Conservation (phyloP, 2,888 invertebrate species). For the Acleris literana region DNA sequence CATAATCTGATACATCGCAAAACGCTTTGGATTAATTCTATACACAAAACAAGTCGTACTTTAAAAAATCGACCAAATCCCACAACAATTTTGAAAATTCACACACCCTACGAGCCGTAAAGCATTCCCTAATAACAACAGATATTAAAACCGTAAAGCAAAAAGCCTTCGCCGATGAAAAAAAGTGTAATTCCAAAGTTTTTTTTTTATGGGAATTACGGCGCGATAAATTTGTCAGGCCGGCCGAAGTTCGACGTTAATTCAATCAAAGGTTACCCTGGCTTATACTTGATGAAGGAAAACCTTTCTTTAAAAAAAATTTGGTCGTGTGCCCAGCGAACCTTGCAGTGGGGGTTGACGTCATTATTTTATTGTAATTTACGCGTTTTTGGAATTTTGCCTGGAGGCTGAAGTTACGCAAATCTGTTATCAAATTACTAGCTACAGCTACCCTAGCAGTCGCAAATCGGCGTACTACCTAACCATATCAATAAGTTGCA, state of each 20-base stretch:
- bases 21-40: no score
- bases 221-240: constrained; percentile 74
- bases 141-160: constrained; percentile 57
- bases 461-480: no score
- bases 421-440: background rate
- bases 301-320: constrained; percentile 44
- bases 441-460: background rate
- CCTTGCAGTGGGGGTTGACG: constrained; percentile 26
- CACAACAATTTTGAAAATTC: constrained; percentile 8
- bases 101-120: constrained; percentile 36
- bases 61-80: background rate
- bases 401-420: constrained; percentile 8
- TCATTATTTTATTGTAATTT: constrained; percentile 34
- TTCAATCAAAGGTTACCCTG: constrained; percentile 73
- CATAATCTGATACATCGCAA: no score
- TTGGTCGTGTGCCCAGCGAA: constrained; percentile 18
- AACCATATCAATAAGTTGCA: no score
- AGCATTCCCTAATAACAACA: constrained; percentile 40
- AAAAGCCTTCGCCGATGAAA: constrained; percentile 53
- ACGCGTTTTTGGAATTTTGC: constrained; percentile 12
- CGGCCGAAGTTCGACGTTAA: constrained; percentile 75
- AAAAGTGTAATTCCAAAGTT: constrained; percentile 66
- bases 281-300: constrained; percentile 76
- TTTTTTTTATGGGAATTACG: constrained; percentile 66
- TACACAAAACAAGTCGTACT: no score